Evolutionary conservation across 2,113 vertebrate species (phyloP).

Genomic region (Benitochromis conjunctus): DNA sequence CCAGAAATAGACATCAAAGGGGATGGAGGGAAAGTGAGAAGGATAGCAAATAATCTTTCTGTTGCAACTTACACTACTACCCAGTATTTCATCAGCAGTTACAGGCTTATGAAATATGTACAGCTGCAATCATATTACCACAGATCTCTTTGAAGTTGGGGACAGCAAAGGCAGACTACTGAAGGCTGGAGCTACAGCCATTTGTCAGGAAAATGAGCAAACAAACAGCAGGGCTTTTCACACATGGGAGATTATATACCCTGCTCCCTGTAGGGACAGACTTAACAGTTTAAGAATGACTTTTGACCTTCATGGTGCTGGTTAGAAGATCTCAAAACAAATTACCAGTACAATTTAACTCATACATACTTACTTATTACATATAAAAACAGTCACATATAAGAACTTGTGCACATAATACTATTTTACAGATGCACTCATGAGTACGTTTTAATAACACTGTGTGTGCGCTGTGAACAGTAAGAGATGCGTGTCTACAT

Average conservation of each 20-base stretch:
- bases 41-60: neutral
- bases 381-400: neutral
- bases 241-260: neutral
- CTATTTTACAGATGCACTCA: neutral
- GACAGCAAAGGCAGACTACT: slow-evolving; percentile 10
- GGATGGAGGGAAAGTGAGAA: neutral
- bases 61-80: slow-evolving; percentile 12
- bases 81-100: slow-evolving; percentile 34
- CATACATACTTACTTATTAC: neutral
- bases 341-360: neutral
- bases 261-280: neutral
- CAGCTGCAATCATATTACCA: slow-evolving; percentile 24
- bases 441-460: neutral
- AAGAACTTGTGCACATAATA: neutral
- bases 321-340: neutral
- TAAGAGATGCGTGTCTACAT: neutral
- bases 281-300: neutral
- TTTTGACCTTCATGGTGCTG: neutral
- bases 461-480: neutral
- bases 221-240: slow-evolving; percentile 13
- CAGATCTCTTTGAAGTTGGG: slow-evolving; percentile 31
- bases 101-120: slow-evolving; percentile 57
- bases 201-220: slow-evolving; percentile 10
- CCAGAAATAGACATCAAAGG: slow-evolving; percentile 42
- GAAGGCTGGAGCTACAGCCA: neutral